phyloP scores from a whole-genome alignment of 2,888 invertebrate species.

The Oxystoma pomonae region DNA sequence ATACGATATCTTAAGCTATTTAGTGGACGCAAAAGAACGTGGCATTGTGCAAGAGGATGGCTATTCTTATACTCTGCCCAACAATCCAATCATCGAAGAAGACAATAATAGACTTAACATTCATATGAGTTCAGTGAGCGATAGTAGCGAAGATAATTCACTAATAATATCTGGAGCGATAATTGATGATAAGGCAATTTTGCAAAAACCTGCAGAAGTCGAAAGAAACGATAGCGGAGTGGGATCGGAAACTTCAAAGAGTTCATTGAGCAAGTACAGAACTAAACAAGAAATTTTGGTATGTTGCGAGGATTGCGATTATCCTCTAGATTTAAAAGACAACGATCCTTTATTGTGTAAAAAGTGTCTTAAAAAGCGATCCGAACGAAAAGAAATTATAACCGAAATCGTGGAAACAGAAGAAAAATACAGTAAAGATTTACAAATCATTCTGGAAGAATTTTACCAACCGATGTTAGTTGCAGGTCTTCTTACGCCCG shows the following conservation, averaged over 20 bases:
- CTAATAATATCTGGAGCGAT: slow-evolving; percentile 59
- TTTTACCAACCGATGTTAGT: slow-evolving; percentile 91
- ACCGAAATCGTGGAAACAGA: slow-evolving; percentile 95
- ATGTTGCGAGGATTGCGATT: slow-evolving; percentile 80
- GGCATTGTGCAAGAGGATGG: slow-evolving; percentile 67
- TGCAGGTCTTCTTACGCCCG: slow-evolving; percentile 84
- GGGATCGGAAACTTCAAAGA: slow-evolving; percentile 87
- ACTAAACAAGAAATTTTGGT: slow-evolving; percentile 53
- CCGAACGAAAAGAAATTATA: slow-evolving; percentile 90
- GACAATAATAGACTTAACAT: slow-evolving; percentile 67
- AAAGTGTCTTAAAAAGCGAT: slow-evolving; percentile 82
- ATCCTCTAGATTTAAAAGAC: slow-evolving; percentile 60
- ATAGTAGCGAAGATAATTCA: slow-evolving; percentile 81
- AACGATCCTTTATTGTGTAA: slow-evolving; percentile 80
- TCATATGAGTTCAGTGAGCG: slow-evolving; percentile 76
- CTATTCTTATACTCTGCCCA: slow-evolving; percentile 56
- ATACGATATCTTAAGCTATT: slow-evolving; percentile 83
- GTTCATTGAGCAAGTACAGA: slow-evolving; percentile 72
- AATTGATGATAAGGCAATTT: slow-evolving; percentile 53
- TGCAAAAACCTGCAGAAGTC: slow-evolving; percentile 68
- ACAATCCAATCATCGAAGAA: slow-evolving; percentile 47
- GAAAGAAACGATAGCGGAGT: slow-evolving; percentile 92
- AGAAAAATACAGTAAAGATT: slow-evolving; percentile 89
- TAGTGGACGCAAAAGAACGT: slow-evolving; percentile 81
- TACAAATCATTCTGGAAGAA: slow-evolving; percentile 89